phyloP scores from a whole-genome alignment of 2,888 invertebrate species.

The Diaphora mendica region DNA sequence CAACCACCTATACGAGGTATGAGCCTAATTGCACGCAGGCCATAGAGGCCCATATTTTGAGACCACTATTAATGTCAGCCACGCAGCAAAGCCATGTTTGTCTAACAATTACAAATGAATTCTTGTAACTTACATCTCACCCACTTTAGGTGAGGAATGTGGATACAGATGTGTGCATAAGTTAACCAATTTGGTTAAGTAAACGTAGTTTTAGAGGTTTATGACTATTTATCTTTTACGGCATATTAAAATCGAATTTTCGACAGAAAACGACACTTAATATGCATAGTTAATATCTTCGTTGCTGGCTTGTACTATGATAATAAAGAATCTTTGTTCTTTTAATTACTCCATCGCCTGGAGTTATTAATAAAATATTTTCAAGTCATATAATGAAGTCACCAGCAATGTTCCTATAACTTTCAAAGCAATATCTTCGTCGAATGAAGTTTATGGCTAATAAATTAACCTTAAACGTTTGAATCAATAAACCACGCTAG shows the following conservation, averaged over 20 bases:
- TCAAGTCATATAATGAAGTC: constrained; percentile 28
- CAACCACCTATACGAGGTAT: constrained; percentile 55
- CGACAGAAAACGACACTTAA: constrained; percentile 7
- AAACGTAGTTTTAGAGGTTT: constrained; percentile 28
- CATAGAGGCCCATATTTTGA: constrained; percentile 28
- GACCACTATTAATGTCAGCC: constrained; percentile 25
- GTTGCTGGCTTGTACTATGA: neutral
- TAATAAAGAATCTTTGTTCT: constrained; percentile 7
- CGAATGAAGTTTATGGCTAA: constrained; percentile 32
- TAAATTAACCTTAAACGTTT: constrained; percentile 41
- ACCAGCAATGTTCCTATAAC: constrained; percentile 22
- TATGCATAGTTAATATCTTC: neutral
- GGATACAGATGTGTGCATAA: constrained; percentile 41
- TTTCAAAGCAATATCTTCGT: constrained; percentile 22
- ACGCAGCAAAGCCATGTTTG: constrained; percentile 37
- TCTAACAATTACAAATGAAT: constrained; percentile 50
- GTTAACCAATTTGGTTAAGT: constrained; percentile 34
- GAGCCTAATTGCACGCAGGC: constrained; percentile 56
- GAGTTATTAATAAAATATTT: constrained; percentile 19
- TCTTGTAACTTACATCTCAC: constrained; percentile 44
- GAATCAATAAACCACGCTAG: constrained; percentile 50
- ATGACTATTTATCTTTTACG: constrained; percentile 26
- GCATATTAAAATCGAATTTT: constrained; percentile 23
- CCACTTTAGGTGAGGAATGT: constrained; percentile 45
- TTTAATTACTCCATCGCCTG: constrained; percentile 13